Evolutionary conservation across 2,888 invertebrate genomes (phyloP).

Genomic region (Silvanus unidentatus): DNA sequence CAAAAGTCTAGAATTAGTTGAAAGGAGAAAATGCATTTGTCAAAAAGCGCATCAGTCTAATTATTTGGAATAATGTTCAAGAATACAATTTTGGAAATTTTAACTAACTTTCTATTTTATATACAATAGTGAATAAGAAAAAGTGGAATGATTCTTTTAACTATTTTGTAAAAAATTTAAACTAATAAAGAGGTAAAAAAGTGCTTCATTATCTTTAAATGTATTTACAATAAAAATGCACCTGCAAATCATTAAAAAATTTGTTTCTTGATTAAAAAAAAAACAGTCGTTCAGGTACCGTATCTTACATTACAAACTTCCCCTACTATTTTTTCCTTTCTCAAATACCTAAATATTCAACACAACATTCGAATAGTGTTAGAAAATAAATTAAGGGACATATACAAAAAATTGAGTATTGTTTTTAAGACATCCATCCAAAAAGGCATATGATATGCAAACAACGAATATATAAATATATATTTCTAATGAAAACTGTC

Average conservation of each 20-base stretch:
- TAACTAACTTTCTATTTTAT: neutral
- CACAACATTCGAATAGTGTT: neutral
- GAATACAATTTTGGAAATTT: neutral
- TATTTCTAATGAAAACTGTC: conserved; percentile 16
- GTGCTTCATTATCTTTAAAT: neutral
- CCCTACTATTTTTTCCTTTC: too few species aligned
- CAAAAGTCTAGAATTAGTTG: conserved; percentile 5
- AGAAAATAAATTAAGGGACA: neutral
- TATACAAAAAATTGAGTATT: neutral
- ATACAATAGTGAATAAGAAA: neutral
- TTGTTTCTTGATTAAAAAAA: too few species aligned
- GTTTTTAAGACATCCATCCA: neutral
- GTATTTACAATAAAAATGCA: conserved; percentile 1
- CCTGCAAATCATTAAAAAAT: neutral
- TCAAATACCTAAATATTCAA: too few species aligned
- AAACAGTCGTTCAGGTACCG: too few species aligned
- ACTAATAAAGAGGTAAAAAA: too few species aligned
- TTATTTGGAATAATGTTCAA: neutral
- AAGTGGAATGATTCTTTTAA: neutral
- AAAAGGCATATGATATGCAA: conserved; percentile 22
- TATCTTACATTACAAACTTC: too few species aligned
- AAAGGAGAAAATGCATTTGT: conserved; percentile 11
- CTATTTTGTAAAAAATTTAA: neutral
- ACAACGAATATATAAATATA: conserved; percentile 23
- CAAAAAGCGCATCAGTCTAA: conserved; percentile 6